Base-by-base conservation (phyloP, 2,888 invertebrate species). In the Eubasilissa splendida region DNA sequence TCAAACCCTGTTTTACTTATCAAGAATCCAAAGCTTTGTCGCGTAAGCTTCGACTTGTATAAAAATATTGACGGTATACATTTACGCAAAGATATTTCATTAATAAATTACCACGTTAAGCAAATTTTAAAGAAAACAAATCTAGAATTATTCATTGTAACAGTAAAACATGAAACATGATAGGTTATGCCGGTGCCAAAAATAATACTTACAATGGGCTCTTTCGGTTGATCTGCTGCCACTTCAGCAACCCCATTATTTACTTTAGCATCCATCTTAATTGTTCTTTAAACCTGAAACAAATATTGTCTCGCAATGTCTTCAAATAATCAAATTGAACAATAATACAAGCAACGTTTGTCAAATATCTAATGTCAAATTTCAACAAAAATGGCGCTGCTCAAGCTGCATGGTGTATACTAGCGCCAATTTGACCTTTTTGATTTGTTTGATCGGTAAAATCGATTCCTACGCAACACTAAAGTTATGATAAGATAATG, bases 361-460 rank as follows among this genome's bases (percentile, higher is more conserved):
- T 73, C 54, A 54, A 77, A 42, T 31, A 12, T 50, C 73, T 74
- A 75, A 52, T 81, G 80, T 78, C 80, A 81, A 78, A 77, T 68
- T 65, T 81, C 66, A 73, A 81, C 80, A 54, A 80, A 42, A 42
- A 80, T 77, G 74, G 77, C 80, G 80, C 80, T 77, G 76, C 22
- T 66, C 66, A 70, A 68, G 56, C 42, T 42, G 42, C n/a, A 71
- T 33, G 50, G 71, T 63, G 73, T 9, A 59, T 54, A 68, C 78
- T 73, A 78, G 78, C 78, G 78, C 78, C 78, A 78, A 59, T 12
- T 33, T 59, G 50, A 59, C 53, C 56, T 59, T 70, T 68, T 42
- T 42, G 12, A 11, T 70, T 70, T 74, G 76, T 76, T 63, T 54
- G 53, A 71, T 78, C 78, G 78, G 78, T 78, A 78, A 73, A 78